These are phyloP conservation scores for Saccostrea glomerata DNA, from an alignment of 1,140 invertebrate species.

Conservation along the genomic window DNA sequence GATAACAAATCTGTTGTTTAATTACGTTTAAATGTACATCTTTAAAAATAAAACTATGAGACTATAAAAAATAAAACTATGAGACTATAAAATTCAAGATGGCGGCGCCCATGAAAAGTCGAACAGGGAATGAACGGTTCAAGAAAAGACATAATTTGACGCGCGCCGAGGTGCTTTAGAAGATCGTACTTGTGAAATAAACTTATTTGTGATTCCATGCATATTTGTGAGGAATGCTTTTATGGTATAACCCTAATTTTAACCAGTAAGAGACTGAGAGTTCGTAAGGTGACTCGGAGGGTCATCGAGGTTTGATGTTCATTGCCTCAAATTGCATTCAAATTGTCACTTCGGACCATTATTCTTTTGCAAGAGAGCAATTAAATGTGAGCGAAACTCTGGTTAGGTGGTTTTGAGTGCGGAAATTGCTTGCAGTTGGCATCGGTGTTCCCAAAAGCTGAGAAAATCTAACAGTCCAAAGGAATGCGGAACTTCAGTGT, in stretches of 20 bases:
- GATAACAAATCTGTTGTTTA: neutral
- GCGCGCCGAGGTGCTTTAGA: neutral
- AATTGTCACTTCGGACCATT: neutral
- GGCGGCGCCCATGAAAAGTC: neutral
- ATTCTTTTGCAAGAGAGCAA: no score
- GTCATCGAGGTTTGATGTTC: neutral
- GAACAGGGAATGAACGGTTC: neutral
- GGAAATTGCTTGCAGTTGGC: no score
- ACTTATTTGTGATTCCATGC: neutral
- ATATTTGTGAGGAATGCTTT: neutral
- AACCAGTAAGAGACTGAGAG: constrained; percentile 5
- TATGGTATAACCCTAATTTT: neutral
- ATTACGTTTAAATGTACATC: neutral
- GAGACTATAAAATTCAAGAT: constrained; percentile 12
- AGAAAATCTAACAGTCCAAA: no score
- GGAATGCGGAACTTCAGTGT: no score
- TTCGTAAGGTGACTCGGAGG: neutral
- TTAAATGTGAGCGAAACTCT: no score
- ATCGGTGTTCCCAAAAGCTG: no score
- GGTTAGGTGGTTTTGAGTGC: no score
- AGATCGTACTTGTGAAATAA: neutral
- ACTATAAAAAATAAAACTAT: no score
- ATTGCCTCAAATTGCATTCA: neutral
- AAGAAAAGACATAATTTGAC: neutral
- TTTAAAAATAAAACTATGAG: neutral